Conservation (phyloP, 2,797 vertebrate genomes). For the Kryptopterus vitreolus region DNA sequence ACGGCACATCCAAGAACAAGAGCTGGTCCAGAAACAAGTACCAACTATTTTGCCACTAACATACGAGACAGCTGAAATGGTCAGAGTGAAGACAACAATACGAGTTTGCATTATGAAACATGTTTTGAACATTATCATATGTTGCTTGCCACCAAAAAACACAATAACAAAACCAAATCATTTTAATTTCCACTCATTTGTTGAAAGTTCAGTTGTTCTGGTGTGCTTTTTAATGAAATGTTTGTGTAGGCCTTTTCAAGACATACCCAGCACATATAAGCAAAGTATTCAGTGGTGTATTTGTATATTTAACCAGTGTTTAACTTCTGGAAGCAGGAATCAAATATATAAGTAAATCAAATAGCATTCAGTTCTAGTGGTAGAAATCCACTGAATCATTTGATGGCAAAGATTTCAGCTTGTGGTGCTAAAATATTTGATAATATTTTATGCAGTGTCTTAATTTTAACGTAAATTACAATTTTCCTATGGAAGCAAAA, state of each 20-base stretch:
- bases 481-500: background rate
- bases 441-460: background rate
- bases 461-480: background rate
- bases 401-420: background rate
- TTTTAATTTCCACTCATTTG: background rate
- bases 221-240: background rate
- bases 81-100: background rate
- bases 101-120: background rate
- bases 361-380: background rate
- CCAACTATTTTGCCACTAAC: background rate
- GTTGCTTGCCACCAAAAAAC: background rate
- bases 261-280: background rate
- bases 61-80: background rate
- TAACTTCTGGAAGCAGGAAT: background rate
- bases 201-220: background rate
- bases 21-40: conserved; percentile 5
- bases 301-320: background rate
- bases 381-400: background rate
- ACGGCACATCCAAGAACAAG: background rate
- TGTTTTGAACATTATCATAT: background rate
- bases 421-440: background rate
- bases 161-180: background rate
- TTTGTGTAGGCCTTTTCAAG: background rate
- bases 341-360: background rate
- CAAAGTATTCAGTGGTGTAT: background rate